These are phyloP conservation scores for Bothrops alternatus DNA, from an alignment of 2,797 vertebrate genomes.

Conservation along the genomic window DNA sequence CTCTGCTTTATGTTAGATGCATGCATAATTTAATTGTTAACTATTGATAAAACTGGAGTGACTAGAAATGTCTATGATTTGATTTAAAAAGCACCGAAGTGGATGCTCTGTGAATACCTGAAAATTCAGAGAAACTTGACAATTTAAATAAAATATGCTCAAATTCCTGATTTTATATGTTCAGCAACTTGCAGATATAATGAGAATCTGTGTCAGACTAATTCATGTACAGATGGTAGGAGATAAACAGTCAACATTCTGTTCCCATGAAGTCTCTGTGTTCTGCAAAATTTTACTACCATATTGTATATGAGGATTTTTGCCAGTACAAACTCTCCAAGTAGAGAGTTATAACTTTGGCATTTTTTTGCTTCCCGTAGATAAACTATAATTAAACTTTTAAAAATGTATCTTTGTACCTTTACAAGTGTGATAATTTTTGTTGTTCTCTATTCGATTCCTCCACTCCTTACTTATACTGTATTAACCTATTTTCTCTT, in stretches of 20 bases:
- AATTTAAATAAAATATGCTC: background rate
- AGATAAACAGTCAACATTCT: background rate
- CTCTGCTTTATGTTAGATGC: background rate
- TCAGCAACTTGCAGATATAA: background rate
- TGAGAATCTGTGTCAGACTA: conserved; percentile 10
- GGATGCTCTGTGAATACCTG: background rate
- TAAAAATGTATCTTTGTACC: background rate
- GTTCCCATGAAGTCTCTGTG: background rate
- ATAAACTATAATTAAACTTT: conserved; percentile 2
- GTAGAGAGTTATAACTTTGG: background rate
- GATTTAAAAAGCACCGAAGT: background rate
- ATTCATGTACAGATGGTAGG: background rate
- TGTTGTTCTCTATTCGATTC: background rate
- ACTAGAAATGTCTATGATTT: background rate
- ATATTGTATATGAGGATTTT: background rate
- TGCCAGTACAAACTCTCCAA: background rate
- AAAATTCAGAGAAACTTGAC: background rate
- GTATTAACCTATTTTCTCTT: background rate
- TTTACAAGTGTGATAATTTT: background rate
- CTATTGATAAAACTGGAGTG: background rate
- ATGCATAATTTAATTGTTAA: background rate
- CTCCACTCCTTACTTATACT: background rate
- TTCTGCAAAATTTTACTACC: background rate
- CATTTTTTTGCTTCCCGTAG: background rate
- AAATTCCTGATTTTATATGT: background rate